Base-by-base conservation (phyloP, 1,140 invertebrate genomes). In the Dendroctonus valens region DNA sequence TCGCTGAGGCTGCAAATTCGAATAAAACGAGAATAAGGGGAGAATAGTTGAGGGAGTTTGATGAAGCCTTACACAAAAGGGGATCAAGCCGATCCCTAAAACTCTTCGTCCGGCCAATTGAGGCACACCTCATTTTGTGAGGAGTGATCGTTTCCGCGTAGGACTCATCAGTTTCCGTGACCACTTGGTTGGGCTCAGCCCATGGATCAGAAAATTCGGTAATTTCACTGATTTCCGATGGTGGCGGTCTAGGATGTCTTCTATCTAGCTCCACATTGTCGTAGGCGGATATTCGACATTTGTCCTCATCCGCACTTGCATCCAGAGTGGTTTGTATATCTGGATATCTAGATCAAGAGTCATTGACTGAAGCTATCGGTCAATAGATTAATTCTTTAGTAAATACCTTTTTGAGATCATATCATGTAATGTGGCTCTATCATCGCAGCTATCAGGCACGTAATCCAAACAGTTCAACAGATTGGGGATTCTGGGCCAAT, bases 61-160 rank as follows among this genome's bases (percentile, higher is more conserved):
- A 14, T 44, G n/a, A 15, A 44, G 69, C 81, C 81, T 87, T 78
- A 89, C 87, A 86, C 67, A 89, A 76, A 68, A 89, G 78, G 11
- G 88, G 88, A 78, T 90, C 88, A 46, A 90, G 78, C 59, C 86
- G 79, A 69, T 90, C 88, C 70, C 87, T 85, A 79, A 90, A 90
- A 74, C 87, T 90, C 74, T 87, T 89, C 54, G 85, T 86, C 62
- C 86, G 79, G 41, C 83, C 83, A 49, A 86, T 78, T 11, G 73
- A 76, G 12, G 51, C 80, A 61, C 58, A 75, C 76, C 59, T 78
- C 69, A 41, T 75, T 42, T 66, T 69, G 7, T 67, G 68, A 15
- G 55, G 65, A 7, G 70, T 67, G 37, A 68, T 65, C 38, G 53
- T 74, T 62, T 77, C 75, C 15, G 73, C 69, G 65, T 74, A 70